Conservation (phyloP, 1,140 invertebrate species). For the Argopecten irradians region DNA sequence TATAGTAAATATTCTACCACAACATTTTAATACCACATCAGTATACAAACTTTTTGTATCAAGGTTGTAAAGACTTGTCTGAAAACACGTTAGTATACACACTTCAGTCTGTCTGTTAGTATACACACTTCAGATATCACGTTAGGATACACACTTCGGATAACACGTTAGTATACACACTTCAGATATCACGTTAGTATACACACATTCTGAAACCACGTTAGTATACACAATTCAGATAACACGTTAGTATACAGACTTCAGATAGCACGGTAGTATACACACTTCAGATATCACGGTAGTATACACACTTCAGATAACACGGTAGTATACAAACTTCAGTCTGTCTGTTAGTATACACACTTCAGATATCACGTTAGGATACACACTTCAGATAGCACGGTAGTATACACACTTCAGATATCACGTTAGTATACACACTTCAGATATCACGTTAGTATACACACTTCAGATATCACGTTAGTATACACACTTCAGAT, state of each 20-base stretch:
- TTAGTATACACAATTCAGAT: no score
- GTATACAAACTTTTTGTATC: background rate
- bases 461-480: background rate
- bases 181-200: background rate
- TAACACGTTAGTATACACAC: background rate
- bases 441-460: background rate
- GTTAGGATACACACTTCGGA: background rate
- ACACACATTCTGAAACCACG: background rate
- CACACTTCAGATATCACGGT: background rate
- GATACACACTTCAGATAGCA: background rate
- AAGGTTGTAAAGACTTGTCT: background rate
- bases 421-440: background rate
- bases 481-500: background rate
- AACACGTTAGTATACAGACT: no score
- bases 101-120: background rate
- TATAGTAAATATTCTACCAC: no score
- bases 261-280: background rate
- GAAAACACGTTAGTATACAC: background rate
- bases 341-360: background rate
- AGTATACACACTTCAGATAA: background rate
- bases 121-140: background rate
- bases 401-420: background rate
- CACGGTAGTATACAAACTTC: background rate
- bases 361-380: background rate
- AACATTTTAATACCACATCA: background rate